phyloP scores from a whole-genome alignment of 2,888 invertebrate genomes.

The Laothoe populi region DNA sequence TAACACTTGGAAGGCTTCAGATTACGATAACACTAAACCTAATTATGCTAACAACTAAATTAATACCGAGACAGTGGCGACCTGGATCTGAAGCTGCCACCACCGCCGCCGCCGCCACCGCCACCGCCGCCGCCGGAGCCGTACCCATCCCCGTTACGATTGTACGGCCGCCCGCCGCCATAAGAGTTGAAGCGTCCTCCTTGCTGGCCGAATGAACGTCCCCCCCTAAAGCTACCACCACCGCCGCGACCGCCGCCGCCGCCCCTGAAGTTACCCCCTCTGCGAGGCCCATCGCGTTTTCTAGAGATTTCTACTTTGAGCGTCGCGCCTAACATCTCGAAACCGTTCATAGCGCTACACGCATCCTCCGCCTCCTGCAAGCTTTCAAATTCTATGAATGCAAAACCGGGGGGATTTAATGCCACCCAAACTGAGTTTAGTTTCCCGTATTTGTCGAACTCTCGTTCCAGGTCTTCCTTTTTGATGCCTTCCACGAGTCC shows the following conservation, averaged over 20 bases:
- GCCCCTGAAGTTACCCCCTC: constrained; percentile 81
- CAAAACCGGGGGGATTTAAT: constrained; percentile 97
- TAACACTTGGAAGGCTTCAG: constrained; percentile 84
- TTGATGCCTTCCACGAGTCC: constrained; percentile 95
- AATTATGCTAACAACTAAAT: constrained; percentile 76
- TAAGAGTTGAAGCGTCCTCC: constrained; percentile 46
- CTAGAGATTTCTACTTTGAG: constrained; percentile 95
- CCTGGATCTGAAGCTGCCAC: constrained; percentile 82
- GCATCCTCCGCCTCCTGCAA: constrained; percentile 95
- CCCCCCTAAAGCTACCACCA: constrained; percentile 81
- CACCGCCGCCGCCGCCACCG: constrained; percentile 72
- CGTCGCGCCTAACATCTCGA: constrained; percentile 94
- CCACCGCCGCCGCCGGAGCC: constrained; percentile 57
- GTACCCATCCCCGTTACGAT: constrained; percentile 76
- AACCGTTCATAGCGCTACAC: constrained; percentile 94
- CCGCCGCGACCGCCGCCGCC: constrained; percentile 57
- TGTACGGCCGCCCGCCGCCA: constrained; percentile 69
- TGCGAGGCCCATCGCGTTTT: constrained; percentile 89
- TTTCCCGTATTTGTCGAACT: constrained; percentile 96
- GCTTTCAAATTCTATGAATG: constrained; percentile 96
- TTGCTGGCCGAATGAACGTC: constrained; percentile 83
- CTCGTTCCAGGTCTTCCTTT: constrained; percentile 95
- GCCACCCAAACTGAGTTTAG: constrained; percentile 97
- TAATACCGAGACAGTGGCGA: constrained; percentile 80
- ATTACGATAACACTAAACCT: constrained; percentile 84